Evolutionary conservation across 1,140 invertebrate species (phyloP), one percentile per base, ranked within the genome.

Genomic region (Ostrea edulis): DNA sequence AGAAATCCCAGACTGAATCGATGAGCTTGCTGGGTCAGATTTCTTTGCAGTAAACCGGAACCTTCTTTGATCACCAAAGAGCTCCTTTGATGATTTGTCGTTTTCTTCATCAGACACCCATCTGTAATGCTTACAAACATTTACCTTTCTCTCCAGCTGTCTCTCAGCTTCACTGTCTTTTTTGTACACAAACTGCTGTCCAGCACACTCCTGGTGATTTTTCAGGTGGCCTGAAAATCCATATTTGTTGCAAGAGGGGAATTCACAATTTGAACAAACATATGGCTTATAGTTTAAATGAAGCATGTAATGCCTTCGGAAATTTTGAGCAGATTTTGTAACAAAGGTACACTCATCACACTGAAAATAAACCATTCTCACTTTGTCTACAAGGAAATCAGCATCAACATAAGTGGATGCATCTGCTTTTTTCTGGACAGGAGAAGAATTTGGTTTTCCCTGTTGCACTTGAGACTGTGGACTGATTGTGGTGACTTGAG

Each of bases 241-340:
- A 83, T 83, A 83, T 54, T 83, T 83, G 52, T 83, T 53, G 82
- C 52, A 83, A 17, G 82, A 83, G n/a, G 44, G n/a, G 51, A 53
- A 83, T 22, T 20, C 44, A 25, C 82, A 83, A 25, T 25, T 83
- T 20, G 44, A 29, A 20, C 82, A 83, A 17, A 35, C 44, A 54
- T 83, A 83, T n/a, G 82, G 82, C 25, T 83, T 83, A 20, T 83
- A 83, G 82, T 53, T 83, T 52, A 83, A 25, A 83, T 83, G 82
- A 83, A 83, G 82, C 44, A 54, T 54, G n/a, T 83, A 83, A 25
- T 83, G 82, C 52, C 82, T 83, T 8, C 82, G 82, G 44, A 83
- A 83, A 83, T 83, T 83, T 83, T 83, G 82, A 53, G 44, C 52
- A 53, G 52, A 54, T 83, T 54, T 83, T 83, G 82, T 83, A n/a